phyloP scores from a whole-genome alignment of 2,888 invertebrate species.

The Sinelater perroti region DNA sequence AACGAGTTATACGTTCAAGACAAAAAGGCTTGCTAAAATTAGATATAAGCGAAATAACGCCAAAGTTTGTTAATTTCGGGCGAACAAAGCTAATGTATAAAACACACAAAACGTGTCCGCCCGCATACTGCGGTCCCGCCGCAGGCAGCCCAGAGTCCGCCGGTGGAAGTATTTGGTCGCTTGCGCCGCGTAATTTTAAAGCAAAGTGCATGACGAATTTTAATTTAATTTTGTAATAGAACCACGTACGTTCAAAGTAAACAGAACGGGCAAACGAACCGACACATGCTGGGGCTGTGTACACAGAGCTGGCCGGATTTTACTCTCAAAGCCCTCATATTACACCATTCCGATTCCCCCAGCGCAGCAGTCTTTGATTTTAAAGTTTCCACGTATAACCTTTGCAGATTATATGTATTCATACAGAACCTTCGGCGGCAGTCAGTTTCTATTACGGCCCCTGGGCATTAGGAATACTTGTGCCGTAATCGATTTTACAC shows the following conservation, averaged over 20 bases:
- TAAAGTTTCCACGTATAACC: constrained; percentile 28
- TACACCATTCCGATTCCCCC: constrained; percentile 32
- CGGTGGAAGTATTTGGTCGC: background rate
- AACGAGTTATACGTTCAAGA: too few relatives aligned
- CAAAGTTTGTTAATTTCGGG: too few relatives aligned
- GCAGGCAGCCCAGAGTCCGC: background rate
- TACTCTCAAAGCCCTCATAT: constrained; percentile 36
- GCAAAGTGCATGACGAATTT: constrained; percentile 35
- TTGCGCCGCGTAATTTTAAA: constrained; percentile 16
- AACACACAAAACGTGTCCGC: constrained; percentile 3
- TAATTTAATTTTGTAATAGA: constrained; percentile 41
- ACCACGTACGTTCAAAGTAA: constrained; percentile 41
- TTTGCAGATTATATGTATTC: constrained; percentile 14
- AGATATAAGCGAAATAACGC: too few relatives aligned
- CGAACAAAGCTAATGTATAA: background rate
- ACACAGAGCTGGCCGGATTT: constrained; percentile 33
- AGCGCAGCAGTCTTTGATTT: constrained; percentile 36
- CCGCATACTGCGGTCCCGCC: background rate
- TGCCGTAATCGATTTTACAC: background rate
- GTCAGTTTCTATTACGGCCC: too few relatives aligned
- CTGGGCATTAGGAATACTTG: too few relatives aligned
- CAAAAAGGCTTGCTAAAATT: too few relatives aligned
- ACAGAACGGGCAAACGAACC: constrained; percentile 41
- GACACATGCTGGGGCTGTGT: constrained; percentile 38
- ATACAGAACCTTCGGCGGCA: too few relatives aligned